These are phyloP conservation scores for Erebia aethiops DNA, from an alignment of 2,888 invertebrate species.

Conservation along the genomic window DNA sequence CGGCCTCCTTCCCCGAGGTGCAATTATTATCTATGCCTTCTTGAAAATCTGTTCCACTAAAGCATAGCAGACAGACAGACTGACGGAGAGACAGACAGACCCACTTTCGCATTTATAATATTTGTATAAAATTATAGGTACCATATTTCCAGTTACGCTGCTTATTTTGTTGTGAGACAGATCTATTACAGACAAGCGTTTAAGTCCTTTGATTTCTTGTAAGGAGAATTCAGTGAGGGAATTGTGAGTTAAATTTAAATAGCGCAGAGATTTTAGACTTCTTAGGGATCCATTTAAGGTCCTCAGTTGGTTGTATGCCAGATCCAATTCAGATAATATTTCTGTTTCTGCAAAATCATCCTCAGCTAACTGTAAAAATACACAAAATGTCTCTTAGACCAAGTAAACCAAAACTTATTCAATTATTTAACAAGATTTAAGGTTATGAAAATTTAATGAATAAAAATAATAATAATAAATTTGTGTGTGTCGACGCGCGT, in stretches of 20 bases:
- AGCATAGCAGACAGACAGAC: no score
- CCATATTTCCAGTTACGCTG: conserved; percentile 85
- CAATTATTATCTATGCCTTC: no score
- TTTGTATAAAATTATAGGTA: conserved; percentile 50
- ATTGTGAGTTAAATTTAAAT: conserved; percentile 90
- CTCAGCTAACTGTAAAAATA: conserved; percentile 82
- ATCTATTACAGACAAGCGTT: conserved; percentile 87
- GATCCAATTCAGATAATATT: conserved; percentile 86
- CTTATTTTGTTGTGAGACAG: conserved; percentile 89
- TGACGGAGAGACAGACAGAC: no score
- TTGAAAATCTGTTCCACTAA: no score
- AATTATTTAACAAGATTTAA: no score
- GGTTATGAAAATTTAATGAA: no score
- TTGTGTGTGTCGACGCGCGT: no score
- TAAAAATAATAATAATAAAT: no score
- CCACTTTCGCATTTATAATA: no score
- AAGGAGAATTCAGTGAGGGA: conserved; percentile 89
- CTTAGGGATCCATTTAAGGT: conserved; percentile 88
- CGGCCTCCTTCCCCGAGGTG: no score
- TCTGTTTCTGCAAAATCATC: conserved; percentile 90
- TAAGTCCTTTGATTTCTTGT: conserved; percentile 89
- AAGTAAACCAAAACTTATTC: no score
- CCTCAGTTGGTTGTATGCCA: conserved; percentile 88
- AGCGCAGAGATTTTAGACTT: conserved; percentile 86
- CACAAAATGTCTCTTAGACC: not conserved